Evolutionary conservation across 2,888 invertebrate genomes (phyloP).

Genomic region (Muscina levida): DNA sequence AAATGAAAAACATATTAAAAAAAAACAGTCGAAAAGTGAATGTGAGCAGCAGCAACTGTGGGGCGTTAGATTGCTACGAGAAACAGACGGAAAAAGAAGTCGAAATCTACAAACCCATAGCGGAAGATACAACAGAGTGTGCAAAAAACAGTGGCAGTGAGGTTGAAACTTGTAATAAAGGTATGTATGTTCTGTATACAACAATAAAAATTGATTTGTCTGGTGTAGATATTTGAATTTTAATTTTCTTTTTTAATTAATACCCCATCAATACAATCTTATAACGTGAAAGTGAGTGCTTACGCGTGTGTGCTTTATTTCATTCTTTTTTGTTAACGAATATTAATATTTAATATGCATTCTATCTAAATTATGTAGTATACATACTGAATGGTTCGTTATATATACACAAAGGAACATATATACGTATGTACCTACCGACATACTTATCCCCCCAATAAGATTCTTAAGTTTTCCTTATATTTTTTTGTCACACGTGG

Average conservation of each 20-base stretch:
- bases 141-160: conserved; percentile 54
- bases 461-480: neutral
- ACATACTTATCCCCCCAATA: too few species aligned
- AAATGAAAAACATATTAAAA: conserved; percentile 54
- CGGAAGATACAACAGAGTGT: conserved; percentile 69
- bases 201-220: too few species aligned
- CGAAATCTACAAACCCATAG: conserved; percentile 73
- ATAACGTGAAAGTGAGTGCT: too few species aligned
- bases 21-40: conserved; percentile 66
- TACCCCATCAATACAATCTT: too few species aligned
- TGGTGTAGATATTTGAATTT: too few species aligned
- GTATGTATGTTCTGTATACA: too few species aligned
- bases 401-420: too few species aligned
- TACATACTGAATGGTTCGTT: neutral
- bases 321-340: too few species aligned
- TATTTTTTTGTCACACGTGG: conserved; percentile 6
- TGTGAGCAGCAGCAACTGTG: conserved; percentile 59
- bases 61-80: conserved; percentile 35
- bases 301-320: too few species aligned
- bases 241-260: too few species aligned
- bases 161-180: conserved; percentile 25
- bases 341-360: too few species aligned
- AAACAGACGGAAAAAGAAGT: conserved; percentile 45
- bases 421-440: neutral
- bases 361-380: too few species aligned